Base-by-base conservation (phyloP, 2,113 vertebrate genomes). In the Lagopus leucura region DNA sequence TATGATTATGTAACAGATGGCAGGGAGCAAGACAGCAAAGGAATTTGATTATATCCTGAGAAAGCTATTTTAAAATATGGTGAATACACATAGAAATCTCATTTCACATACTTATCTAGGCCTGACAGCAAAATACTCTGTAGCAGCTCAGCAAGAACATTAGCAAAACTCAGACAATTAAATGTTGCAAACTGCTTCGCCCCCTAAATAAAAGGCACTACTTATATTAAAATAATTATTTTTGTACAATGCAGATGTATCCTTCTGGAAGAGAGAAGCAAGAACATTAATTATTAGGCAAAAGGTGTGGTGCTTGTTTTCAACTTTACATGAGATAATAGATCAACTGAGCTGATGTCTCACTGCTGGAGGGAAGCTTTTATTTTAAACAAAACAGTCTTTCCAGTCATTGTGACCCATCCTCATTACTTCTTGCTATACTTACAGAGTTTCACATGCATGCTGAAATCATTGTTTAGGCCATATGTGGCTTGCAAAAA, bases 1-100 rank as follows among this genome's bases (percentile, higher is more conserved):
- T 52, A 30, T 28, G 73, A 36, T 72, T 78, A 64, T 88, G 64
- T 86, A 93, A 94, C 92, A 96, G 91, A 94, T 95, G 95, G 89
- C 50, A 92, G 42, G 42, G 60, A 89, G 71, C 65, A 93, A 88
- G 89, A 77, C 85, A 88, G 38, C 28, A n/a, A 88, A 13, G 10
- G 79, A 88, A 87, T 88, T 58, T 61, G 25, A 82, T 87, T 64
- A 79, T 60, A 67, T 74, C 42, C 43, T 32, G 34, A 82, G 32
- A 30, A 95, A 89, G 50, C 15, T 78, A 64, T 85, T 88, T 93
- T 77, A 89, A 91, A 92, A 89, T 67, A 65, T 28, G 22, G 34
- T 61, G 83, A 94, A 73, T 16, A 9, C 45, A 54, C 32, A 67
- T 74, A 40, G n/a, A 67, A 36, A 75, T 54, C 52, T 81, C 34